Conservation (phyloP, 2,113 vertebrate species). For the Pheucticus melanocephalus region DNA sequence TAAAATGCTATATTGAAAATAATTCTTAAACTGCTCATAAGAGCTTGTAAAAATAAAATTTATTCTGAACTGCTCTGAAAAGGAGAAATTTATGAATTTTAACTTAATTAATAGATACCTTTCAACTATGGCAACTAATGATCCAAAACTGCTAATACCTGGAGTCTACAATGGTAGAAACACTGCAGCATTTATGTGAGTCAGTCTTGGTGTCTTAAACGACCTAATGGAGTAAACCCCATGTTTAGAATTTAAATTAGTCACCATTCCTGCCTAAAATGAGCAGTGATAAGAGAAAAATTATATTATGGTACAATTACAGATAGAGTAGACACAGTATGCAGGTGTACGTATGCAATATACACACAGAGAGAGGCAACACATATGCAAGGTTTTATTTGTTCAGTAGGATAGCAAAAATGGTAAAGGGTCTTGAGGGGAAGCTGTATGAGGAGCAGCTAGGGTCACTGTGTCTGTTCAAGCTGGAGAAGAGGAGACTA, state of each 20-base stretch:
- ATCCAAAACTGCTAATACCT: conserved; percentile 9
- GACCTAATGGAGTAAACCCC: neutral
- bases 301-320: neutral
- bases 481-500: neutral
- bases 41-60: neutral
- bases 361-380: neutral
- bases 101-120: conserved; percentile 3
- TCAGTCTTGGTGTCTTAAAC: conserved; percentile 18
- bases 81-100: conserved; percentile 22
- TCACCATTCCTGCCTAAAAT: neutral
- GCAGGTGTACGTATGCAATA: fast-evolving
- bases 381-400: fast-evolving
- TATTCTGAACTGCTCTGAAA: neutral
- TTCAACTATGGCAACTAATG: neutral
- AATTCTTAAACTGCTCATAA: conserved; percentile 10
- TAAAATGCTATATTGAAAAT: conserved; percentile 20
- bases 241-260: neutral
- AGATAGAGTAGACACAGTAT: neutral
- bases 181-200: neutral
- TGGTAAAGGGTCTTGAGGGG: neutral
- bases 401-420: neutral
- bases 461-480: neutral
- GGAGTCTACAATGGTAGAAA: neutral
- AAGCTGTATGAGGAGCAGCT: neutral
- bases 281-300: neutral